Base-by-base conservation (phyloP, 30 jellyfish, hydroid and myxozoan species). In the Mastigias papua region DNA sequence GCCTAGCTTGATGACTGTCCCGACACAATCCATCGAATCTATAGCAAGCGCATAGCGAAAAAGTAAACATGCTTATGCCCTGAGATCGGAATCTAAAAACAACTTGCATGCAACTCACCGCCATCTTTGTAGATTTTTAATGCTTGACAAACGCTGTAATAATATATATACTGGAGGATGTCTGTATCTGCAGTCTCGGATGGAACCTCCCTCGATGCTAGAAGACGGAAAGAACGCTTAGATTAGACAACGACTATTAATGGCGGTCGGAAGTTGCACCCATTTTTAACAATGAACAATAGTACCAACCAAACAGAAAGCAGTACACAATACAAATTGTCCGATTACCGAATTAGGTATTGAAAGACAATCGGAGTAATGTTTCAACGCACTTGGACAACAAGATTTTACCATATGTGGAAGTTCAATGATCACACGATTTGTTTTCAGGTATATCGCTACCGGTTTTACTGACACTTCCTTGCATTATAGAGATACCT, bases 261-360 rank as follows among this genome's bases (percentile, higher is more conserved):
- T 22, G 74, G 74, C 74, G 74, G 74, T 63, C 74, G 74, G 74
- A 63, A 63, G 74, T 63, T 20, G 74, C 74, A 42, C 74, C 74
- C 74, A 15, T 63, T 23, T 27, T 22, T 4, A 6, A 63, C 74
- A 63, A 63, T 63, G 8, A 26, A 63, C 74, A 63, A 63, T 25
- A 63, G 42, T 9, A 0, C 19, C 6, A 27, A 25, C 6, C 74
- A 63, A 27, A 15, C 37, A 25, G 1, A 27, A 63, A 57, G 27
- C 7, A 23, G 23, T 5, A 63, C 42, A 63, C 42, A 27, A 63
- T 63, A 4, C 9, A 15, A 2, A 63, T 63, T 63, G 74, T 63
- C 42, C 23, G 19, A 1, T 25, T 26, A 63, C 26, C 74, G 17
- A 63, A 63, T 63, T 23, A 63, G 19, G n/a, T 9, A 63, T 4